Evolutionary conservation across 2,797 vertebrate genomes (phyloP).

Genomic region (Aphelocoma californica): DNA sequence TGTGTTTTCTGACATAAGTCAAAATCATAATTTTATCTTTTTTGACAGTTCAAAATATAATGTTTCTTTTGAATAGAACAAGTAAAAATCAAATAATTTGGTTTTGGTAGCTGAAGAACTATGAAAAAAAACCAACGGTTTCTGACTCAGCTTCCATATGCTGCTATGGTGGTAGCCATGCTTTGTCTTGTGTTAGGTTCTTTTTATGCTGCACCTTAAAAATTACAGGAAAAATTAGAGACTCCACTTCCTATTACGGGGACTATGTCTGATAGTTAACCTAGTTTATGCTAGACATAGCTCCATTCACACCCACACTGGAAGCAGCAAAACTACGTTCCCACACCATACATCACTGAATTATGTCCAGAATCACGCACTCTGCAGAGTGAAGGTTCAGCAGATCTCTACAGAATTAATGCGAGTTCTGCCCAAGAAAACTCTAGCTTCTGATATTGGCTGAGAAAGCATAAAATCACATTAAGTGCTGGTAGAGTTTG

Average conservation of each 20-base stretch:
- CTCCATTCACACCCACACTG: neutral
- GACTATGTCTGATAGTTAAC: neutral
- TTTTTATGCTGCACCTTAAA: neutral
- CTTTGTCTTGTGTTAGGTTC: neutral
- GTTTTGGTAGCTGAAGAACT: neutral
- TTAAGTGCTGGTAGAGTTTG: neutral
- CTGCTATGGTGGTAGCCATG: neutral
- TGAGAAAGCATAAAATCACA: neutral
- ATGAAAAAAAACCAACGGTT: neutral
- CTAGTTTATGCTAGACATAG: neutral
- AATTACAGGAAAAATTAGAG: neutral
- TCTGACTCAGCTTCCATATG: neutral
- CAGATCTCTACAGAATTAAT: neutral
- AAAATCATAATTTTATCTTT: neutral
- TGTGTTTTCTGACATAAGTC: neutral
- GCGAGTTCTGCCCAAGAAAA: neutral
- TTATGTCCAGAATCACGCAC: neutral
- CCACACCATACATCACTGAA: neutral
- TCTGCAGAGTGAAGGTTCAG: neutral
- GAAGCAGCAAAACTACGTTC: neutral
- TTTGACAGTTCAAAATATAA: neutral
- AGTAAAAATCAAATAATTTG: neutral
- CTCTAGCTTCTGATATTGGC: neutral
- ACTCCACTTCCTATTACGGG: neutral
- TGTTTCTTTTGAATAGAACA: neutral